phyloP scores from a whole-genome alignment of 2,888 invertebrate genomes.

The Lacanobia oleracea region DNA sequence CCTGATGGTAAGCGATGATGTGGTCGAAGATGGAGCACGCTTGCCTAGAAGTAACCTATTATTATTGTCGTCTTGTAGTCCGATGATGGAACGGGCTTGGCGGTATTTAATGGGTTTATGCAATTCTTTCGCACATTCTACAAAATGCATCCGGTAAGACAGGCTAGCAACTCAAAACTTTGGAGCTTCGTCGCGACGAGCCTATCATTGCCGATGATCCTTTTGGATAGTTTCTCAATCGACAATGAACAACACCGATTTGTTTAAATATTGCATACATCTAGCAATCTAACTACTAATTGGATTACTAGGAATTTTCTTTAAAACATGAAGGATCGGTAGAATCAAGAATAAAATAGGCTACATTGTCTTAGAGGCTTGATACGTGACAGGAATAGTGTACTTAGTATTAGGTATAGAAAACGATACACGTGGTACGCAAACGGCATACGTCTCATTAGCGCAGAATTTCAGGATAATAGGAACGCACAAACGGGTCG shows the following conservation, averaged over 20 bases:
- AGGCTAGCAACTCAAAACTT: no score
- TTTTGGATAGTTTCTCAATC: no score
- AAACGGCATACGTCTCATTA: conserved; percentile 4
- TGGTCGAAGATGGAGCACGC: no score
- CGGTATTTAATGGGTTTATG: no score
- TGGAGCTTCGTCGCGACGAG: no score
- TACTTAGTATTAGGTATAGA: background rate
- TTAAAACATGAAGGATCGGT: background rate
- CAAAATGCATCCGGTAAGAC: no score
- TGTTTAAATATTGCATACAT: background rate
- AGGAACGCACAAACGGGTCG: background rate
- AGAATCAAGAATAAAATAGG: background rate
- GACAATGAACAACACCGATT: background rate
- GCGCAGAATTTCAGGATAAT: background rate
- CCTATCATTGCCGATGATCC: no score
- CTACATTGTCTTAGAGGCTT: background rate
- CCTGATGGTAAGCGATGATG: no score
- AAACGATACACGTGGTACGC: background rate
- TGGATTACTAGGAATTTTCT: background rate
- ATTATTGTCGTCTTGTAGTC: no score
- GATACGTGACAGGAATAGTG: background rate
- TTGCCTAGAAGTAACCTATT: no score
- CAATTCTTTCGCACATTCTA: no score
- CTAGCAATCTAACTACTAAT: background rate
- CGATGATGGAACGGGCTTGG: no score